Evolutionary conservation across 37 sponge, comb jelly and placozoan genomes (phyloP), one percentile per base, ranked within the genome.

Genomic region (Amphimedon queenslandica): DNA sequence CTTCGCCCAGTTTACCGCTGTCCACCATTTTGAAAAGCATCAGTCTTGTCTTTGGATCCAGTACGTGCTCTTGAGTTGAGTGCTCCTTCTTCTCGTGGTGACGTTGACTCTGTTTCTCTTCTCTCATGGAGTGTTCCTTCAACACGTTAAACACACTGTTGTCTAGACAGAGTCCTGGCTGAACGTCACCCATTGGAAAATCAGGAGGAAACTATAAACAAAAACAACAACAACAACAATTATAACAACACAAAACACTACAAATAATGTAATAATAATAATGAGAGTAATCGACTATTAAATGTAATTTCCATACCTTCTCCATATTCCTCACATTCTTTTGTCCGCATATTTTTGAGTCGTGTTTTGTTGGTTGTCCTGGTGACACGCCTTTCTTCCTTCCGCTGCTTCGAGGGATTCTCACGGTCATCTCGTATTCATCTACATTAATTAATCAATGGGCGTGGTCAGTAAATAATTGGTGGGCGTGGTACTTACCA

Each of bases 1-100:
- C 63, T 47, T 97, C 88, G 34, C 57, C 58, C 41, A 97, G 63
- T 5, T 81, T 36, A 3, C 90, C 95, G 72, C 57, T 70, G 67
- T 94, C 90, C 8, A 97, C 87, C 80, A 97, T 66, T 71, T 97
- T 97, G 72, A 92, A 88, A 21, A 97, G 75, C 60, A 94, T 70
- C 37, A 94, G 67, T 27, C 93, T 64, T 3, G 99, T 97, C 67
- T 91, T 90, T 34, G 77, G 69, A 69, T 97, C 99, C 57, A 97
- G 73, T 40, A 80, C 91, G 69, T 87, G 82, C 25, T 89, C 93
- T 70, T 83, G 84, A 4, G 95, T 94, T 24, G 95, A 86, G 76
- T 84, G 88, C 40, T 91, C 95, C 70, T 94, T 87, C 82, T 92
- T 92, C 70, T 94, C 95, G 42, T 91, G 88, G 6, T 87, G 74